A percentile compares a stretch with the other conserved stretches of the same genome.
Evolutionary conservation across 2,888 invertebrate genomes (phyloP).

Genomic region (Scaptomyza caliginosa): DNA sequence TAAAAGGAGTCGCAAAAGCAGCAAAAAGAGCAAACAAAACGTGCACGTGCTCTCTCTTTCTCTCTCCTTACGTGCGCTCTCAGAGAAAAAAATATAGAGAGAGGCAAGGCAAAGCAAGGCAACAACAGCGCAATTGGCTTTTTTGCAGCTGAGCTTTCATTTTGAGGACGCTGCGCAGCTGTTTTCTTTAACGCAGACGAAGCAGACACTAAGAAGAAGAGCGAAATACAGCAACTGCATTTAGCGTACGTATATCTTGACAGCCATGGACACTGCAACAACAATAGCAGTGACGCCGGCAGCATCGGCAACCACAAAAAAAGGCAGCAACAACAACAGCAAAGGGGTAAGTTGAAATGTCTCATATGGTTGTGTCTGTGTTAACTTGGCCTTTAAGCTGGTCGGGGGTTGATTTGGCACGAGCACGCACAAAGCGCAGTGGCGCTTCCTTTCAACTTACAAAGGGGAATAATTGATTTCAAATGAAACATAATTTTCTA

Average conservation of each 20-base stretch:
- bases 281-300: constrained; percentile 4
- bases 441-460: constrained; percentile 2
- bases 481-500: neutral
- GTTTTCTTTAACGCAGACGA: constrained; percentile 15
- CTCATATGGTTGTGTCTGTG: constrained; percentile 24
- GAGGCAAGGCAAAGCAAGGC: constrained; percentile 9
- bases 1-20: constrained; percentile 50
- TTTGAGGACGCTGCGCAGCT: constrained; percentile 69
- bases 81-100: neutral
- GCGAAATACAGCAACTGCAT: constrained; percentile 42
- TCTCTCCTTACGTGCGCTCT: neutral
- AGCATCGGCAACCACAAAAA: constrained; percentile 38
- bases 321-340: constrained; percentile 44
- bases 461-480: neutral
- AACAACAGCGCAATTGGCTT: constrained; percentile 66
- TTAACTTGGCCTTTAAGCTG: constrained; percentile 70
- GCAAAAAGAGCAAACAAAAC: constrained; percentile 22
- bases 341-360: constrained; percentile 70
- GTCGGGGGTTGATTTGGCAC: constrained; percentile 57
- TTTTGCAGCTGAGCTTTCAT: constrained; percentile 41
- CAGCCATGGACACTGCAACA: constrained; percentile 45
- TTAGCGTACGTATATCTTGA: constrained; percentile 19
- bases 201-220: constrained; percentile 18
- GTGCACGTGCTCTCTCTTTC: constrained; percentile 19
- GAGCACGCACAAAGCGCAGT: constrained; percentile 19